Percentiles rank a stretch among this genome's conserved stretches.
Evolutionary conservation across 2,113 vertebrate species (phyloP).

Genomic region (Typhlomys cinereus): DNA sequence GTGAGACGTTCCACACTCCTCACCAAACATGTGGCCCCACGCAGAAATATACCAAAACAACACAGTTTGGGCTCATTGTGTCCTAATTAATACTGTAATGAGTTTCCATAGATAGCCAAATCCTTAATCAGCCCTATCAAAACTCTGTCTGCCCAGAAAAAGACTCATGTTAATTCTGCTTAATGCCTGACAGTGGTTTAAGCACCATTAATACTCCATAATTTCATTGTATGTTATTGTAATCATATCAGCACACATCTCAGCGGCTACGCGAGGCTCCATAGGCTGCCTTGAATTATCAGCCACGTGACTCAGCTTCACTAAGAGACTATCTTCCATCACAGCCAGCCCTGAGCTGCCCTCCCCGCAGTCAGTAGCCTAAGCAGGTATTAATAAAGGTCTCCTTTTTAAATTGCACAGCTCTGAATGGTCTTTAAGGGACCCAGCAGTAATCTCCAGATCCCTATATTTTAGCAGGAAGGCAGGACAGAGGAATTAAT

Average conservation of each 20-base stretch:
- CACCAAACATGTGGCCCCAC: slow-evolving; percentile 81
- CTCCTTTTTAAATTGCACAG: slow-evolving; percentile 91
- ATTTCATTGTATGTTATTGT: slow-evolving; percentile 91
- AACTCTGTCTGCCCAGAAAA: slow-evolving; percentile 86
- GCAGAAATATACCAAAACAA: slow-evolving; percentile 87
- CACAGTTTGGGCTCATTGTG: slow-evolving; percentile 88
- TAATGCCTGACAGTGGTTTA: slow-evolving; percentile 89
- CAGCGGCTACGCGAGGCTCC: slow-evolving; percentile 85
- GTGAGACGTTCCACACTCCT: slow-evolving; percentile 79
- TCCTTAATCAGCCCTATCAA: slow-evolving; percentile 91
- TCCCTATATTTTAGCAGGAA: slow-evolving; percentile 91
- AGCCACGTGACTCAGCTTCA: slow-evolving; percentile 85
- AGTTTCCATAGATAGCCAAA: slow-evolving; percentile 88
- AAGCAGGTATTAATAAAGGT: slow-evolving; percentile 94
- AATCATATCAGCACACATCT: slow-evolving; percentile 91
- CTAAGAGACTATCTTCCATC: slow-evolving; percentile 90
- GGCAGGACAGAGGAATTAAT: slow-evolving; percentile 93
- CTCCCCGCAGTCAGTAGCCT: slow-evolving; percentile 88
- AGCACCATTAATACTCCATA: slow-evolving; percentile 90
- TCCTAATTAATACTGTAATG: slow-evolving; percentile 91
- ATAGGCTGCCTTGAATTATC: slow-evolving; percentile 88
- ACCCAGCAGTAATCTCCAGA: slow-evolving; percentile 93
- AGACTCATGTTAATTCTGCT: slow-evolving; percentile 89
- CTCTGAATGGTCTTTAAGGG: slow-evolving; percentile 93
- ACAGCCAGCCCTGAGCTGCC: slow-evolving; percentile 87